phyloP scores from a whole-genome alignment of 2,888 invertebrate species.

The Metalampra italica region DNA sequence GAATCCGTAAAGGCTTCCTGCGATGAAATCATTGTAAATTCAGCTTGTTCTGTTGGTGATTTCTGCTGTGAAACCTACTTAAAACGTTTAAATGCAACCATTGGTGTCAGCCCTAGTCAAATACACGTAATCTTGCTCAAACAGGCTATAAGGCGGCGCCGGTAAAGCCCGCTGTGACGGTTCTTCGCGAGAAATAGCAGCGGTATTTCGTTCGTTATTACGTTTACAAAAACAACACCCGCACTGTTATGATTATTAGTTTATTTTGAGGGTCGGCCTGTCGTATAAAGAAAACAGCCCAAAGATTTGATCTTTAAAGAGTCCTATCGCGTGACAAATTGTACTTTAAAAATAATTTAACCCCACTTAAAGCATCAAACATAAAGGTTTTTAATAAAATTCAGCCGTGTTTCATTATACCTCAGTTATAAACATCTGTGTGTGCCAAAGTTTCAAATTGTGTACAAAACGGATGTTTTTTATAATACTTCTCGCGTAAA shows the following conservation, averaged over 20 bases:
- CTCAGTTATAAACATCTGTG: neutral
- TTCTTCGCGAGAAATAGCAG: neutral
- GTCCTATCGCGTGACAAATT: neutral
- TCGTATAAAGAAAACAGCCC: neutral
- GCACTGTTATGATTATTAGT: neutral
- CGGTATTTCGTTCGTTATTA: neutral
- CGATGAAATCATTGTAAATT: no score
- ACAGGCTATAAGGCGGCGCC: constrained; percentile 14
- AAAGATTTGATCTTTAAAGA: neutral
- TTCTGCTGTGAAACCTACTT: no score
- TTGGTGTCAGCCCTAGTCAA: neutral
- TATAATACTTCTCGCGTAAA: neutral
- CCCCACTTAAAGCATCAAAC: no score
- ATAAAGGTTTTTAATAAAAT: no score
- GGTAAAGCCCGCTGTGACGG: neutral
- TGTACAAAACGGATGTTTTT: neutral
- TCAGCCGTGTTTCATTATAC: neutral
- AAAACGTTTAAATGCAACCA: neutral
- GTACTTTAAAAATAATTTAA: no score
- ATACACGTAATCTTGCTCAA: constrained; percentile 18
- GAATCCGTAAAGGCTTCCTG: no score
- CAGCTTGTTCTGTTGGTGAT: no score
- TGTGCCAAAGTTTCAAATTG: neutral
- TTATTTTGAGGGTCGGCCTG: neutral
- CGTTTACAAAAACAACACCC: neutral